Evolutionary conservation across 2,797 vertebrate genomes (phyloP).

Genomic region (Sebastes nivosus): DNA sequence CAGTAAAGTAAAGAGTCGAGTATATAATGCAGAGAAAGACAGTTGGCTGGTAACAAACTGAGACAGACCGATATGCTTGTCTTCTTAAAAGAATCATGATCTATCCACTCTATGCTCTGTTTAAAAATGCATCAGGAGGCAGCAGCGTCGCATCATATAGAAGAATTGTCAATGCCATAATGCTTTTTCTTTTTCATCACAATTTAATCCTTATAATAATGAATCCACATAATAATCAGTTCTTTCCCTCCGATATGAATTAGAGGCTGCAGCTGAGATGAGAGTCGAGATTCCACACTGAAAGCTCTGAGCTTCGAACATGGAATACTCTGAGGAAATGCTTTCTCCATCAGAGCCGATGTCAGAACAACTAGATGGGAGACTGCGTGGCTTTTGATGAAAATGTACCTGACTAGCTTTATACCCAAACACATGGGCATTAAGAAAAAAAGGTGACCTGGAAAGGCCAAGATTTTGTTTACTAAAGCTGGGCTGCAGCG

Average conservation of each 20-base stretch:
- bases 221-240: conserved; percentile 3
- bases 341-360: conserved; percentile 23
- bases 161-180: background rate
- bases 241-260: conserved; percentile 17
- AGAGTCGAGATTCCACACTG: conserved; percentile 14
- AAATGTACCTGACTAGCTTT: conserved; percentile 13
- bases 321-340: conserved; percentile 11
- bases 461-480: conserved; percentile 38
- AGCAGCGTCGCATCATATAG: conserved; percentile 1
- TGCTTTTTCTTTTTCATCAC: conserved; percentile 21
- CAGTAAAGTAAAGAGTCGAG: conserved; percentile 3
- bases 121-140: conserved; percentile 49
- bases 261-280: conserved; percentile 5
- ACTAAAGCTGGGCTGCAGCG: background rate
- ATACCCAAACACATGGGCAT: conserved; percentile 9
- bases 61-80: conserved; percentile 34
- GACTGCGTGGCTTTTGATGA: conserved; percentile 8
- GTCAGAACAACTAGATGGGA: conserved; percentile 32
- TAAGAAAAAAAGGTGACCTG: conserved; percentile 10
- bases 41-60: conserved; percentile 28
- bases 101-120: conserved; percentile 14
- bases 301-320: conserved; percentile 13
- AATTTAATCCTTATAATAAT: conserved; percentile 27
- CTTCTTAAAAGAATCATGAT: conserved; percentile 41
- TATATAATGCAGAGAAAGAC: conserved; percentile 23